Percentiles rank a stretch among this genome's conserved stretches.
These are phyloP conservation scores for Mesitornis unicolor DNA, from an alignment of 2,113 vertebrate genomes.

Conservation along the genomic window DNA sequence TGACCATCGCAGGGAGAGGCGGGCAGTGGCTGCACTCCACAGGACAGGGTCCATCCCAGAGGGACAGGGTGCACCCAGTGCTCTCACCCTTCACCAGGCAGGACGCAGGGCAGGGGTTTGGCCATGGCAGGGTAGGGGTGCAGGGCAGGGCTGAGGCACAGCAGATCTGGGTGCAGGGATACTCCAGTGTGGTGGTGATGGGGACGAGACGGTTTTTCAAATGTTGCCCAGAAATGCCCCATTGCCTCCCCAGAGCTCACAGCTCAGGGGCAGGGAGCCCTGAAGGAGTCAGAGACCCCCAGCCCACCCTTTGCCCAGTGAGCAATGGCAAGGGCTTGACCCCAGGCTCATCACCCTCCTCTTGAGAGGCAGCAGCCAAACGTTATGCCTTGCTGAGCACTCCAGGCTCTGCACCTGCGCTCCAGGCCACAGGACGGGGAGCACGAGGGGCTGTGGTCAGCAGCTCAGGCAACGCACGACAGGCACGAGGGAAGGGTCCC, in stretches of 20 bases:
- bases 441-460: background rate
- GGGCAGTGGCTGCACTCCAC: background rate
- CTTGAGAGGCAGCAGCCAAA: background rate
- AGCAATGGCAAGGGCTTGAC: accelerated
- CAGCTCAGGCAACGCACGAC: accelerated
- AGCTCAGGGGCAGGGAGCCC: background rate
- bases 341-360: background rate
- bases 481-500: background rate
- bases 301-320: background rate
- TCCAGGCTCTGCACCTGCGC: background rate
- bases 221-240: background rate
- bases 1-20: background rate
- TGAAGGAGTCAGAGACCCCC: accelerated
- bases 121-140: accelerated
- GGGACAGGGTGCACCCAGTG: background rate
- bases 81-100: background rate
- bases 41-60: background rate
- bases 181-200: accelerated
- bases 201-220: background rate
- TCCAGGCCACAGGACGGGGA: accelerated
- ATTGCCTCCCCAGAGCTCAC: background rate
- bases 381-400: background rate
- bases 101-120: background rate
- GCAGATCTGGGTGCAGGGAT: background rate
- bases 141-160: too few relatives aligned